Base-by-base conservation (phyloP, 1,140 invertebrate genomes). In the Cherax destructor region DNA sequence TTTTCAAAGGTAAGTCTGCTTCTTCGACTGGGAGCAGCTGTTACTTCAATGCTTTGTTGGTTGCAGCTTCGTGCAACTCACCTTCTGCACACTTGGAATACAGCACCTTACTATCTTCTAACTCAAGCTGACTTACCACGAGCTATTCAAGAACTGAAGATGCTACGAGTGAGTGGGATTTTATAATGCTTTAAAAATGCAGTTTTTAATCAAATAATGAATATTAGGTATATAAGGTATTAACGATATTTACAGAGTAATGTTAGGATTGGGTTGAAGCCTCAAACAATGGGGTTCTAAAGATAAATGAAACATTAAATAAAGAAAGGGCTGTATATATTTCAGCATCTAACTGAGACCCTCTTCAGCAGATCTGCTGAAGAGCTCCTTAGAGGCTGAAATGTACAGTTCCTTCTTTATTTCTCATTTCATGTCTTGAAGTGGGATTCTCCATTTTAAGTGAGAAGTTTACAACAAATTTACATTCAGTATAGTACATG, bases 51-150 rank as follows among this genome's bases (percentile, higher is more conserved):
- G 49, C 85, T 93, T 21, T 89, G 81, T 49, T 97, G 97, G 97
- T 96, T 96, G 52, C 94, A 96, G 50, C 96, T 96, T 10, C 96
- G 96, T 94, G 96, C 96, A 0, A 96, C 96, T 86, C 95, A 96
- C 79, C 95, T 97, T 21, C 96, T 96, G 18, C 97, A 97, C 91
- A 95, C 95, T 49, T 97, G 97, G 97, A 95, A 96, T 74, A 96
- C 97, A 93, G 95, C 96, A 69, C 96, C 95, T 24, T 97, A 97
- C 94, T 96, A 96, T 93, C 93, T 95, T 13, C 92, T 95, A 0
- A 94, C 95, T 5, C 95, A 95, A 80, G 94, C 94, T 3, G 97
- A 97, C 94, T 95, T 97, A 72, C 95, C 95, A 24, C 95, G 96
- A 47, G 97, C 96, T 92, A 95, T 97, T 74, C 95, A 95, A 80